Percentiles rank a stretch among this genome's conserved stretches.
phyloP scores from a whole-genome alignment of 2,797 vertebrate genomes.

The Rhabdomys pumilio region DNA sequence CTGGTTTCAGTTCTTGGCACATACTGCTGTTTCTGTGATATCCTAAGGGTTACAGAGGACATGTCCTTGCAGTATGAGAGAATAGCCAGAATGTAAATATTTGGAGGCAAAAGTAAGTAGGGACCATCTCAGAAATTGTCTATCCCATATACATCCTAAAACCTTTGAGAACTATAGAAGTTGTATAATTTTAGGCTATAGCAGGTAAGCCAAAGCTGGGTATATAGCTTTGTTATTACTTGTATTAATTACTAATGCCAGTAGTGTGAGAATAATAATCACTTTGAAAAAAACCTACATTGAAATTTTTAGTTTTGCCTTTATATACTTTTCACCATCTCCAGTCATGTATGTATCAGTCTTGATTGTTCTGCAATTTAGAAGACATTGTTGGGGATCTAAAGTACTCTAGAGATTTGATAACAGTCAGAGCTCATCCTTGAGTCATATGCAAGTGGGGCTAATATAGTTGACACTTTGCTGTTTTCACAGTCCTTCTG shows the following conservation, averaged over 20 bases:
- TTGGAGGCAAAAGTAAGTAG: background rate
- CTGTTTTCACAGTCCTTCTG: constrained; percentile 89
- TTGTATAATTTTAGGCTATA: background rate
- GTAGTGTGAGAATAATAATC: constrained; percentile 23
- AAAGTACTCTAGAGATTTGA: constrained; percentile 41
- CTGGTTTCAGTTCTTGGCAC: background rate
- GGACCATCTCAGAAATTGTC: constrained; percentile 8
- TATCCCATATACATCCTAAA: background rate
- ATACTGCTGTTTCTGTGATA: background rate
- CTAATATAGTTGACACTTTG: constrained; percentile 55
- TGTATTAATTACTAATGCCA: constrained; percentile 45
- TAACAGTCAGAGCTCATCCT: constrained; percentile 40
- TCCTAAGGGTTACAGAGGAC: constrained; percentile 2
- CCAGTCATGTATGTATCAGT: background rate
- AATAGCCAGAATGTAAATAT: background rate
- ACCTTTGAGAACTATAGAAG: constrained; percentile 36
- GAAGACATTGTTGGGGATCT: constrained; percentile 40
- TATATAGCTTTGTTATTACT: constrained; percentile 32
- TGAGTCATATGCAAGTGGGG: constrained; percentile 43
- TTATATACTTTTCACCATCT: background rate
- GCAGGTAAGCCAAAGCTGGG: constrained; percentile 18
- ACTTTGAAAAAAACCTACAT: constrained; percentile 43
- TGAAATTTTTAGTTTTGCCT: background rate
- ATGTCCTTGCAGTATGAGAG: background rate
- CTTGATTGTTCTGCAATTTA: background rate